Base-by-base conservation (phyloP, 2,888 invertebrate species). In the Hydropsyche betteni region DNA sequence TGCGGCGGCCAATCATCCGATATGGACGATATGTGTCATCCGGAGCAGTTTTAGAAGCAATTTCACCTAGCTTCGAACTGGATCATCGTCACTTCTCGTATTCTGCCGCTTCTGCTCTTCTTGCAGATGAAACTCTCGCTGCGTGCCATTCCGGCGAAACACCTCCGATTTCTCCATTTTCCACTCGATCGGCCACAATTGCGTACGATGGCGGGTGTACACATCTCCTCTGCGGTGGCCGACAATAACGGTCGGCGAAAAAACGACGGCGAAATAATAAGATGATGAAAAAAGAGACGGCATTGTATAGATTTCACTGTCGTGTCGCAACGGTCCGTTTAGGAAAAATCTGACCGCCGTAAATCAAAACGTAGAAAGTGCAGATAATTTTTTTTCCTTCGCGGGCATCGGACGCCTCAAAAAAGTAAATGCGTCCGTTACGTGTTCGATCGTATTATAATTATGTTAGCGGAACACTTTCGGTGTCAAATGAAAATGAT, bases 101-200 rank as follows among this genome's bases (percentile, higher is more conserved):
- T 70, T 8, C 70, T 52, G 51, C 10, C 6, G 51, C 74, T 74
- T 58, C 38, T 61, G 58, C 38, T 51, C 16, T 44, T 55, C 34
- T 14, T 24, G 33, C 55, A 68, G 52, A 68, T 51, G 24, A 44
- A 36, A 72, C 69, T 69, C 69, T 69, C 50, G 52, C 69, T 69
- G 77, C 76, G 74, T 74, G 76, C 69, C 74, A 14, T 24, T 34
- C 44, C 44, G 44, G 44, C 74, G 71, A 61, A 76, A 78, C 75
- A 75, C 74, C 77, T 34, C 72, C 76, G 78, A 78, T 78, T 78
- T 78, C 78, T 76, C 78, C 76, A 77, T 77, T 78, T 75, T 75
- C 76, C 78, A 75, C 69, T 74, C 75, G 76, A 78, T 78, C 74
- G 78, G 75, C 36, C 75, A 77, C 75, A 76, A 75, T 78, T 77